Evolutionary conservation across 2,797 vertebrate species (phyloP).

Genomic region (Cryptoblepharus egeriae): DNA sequence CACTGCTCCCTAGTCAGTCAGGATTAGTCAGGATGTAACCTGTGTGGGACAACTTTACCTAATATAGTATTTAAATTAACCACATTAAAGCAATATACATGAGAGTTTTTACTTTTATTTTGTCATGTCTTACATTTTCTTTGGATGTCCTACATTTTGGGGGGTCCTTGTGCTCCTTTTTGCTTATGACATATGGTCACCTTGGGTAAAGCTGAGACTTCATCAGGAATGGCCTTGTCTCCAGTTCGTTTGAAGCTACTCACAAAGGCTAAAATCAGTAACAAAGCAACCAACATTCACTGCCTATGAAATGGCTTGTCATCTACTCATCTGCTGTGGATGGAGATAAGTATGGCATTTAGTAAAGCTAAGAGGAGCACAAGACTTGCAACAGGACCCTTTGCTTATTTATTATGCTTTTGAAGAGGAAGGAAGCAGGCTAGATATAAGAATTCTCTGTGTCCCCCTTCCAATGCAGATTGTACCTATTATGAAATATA

Average conservation of each 20-base stretch:
- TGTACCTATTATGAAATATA: too few species aligned
- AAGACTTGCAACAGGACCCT: neutral
- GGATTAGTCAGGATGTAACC: too few species aligned
- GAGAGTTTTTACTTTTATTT: too few species aligned
- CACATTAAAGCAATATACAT: too few species aligned
- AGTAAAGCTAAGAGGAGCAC: neutral
- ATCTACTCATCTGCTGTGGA: neutral
- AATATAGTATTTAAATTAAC: too few species aligned
- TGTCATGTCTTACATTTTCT: too few species aligned
- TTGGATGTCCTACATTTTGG: too few species aligned
- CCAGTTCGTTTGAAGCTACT: neutral
- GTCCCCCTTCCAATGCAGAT: neutral
- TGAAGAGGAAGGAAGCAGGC: neutral
- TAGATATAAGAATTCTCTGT: neutral
- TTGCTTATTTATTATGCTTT: neutral
- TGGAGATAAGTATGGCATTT: neutral
- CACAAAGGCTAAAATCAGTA: neutral
- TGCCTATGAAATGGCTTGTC: constrained; percentile 7
- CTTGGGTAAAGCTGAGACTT: too few species aligned
- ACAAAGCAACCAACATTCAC: neutral
- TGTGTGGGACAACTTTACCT: too few species aligned
- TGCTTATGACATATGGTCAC: too few species aligned
- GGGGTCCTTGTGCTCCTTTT: too few species aligned
- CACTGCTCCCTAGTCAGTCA: too few species aligned
- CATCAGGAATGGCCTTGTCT: neutral